These are phyloP conservation scores for Xanthorhoe spadicearia DNA, from an alignment of 2,888 invertebrate species.

Conservation along the genomic window DNA sequence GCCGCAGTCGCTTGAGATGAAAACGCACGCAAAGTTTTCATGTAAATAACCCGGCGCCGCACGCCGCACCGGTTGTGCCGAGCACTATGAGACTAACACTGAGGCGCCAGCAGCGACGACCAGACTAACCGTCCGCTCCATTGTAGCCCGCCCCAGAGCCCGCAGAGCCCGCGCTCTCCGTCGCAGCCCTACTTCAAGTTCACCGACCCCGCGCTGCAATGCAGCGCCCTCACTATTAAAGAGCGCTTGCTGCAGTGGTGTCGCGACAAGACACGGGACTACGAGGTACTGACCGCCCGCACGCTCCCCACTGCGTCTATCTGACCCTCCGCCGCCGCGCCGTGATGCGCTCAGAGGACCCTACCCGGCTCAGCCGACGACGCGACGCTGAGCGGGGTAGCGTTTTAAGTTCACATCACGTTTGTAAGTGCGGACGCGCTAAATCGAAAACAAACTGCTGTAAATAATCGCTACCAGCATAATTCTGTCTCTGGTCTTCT, in stretches of 20 bases:
- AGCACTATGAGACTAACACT: constrained; percentile 58
- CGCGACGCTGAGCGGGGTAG: not conserved
- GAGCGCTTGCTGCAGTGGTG: constrained; percentile 98
- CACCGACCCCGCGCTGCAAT: constrained; percentile 94
- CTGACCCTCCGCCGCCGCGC: not conserved
- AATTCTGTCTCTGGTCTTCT: constrained; percentile 18
- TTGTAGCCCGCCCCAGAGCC: constrained; percentile 90
- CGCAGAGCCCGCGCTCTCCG: constrained; percentile 86
- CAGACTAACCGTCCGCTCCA: constrained; percentile 76
- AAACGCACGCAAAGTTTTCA: constrained; percentile 48
- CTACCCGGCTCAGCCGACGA: not conserved
- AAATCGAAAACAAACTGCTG: constrained; percentile 8
- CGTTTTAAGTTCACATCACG: not conserved
- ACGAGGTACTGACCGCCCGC: constrained; percentile 90
- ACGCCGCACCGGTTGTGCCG: constrained; percentile 59
- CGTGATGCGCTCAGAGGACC: not conserved
- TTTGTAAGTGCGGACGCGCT: not conserved
- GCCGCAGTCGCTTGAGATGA: constrained; percentile 47
- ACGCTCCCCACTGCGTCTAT: constrained; percentile 51
- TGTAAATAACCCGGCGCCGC: constrained; percentile 64
- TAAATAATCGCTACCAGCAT: constrained; percentile 9
- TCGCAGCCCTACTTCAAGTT: constrained; percentile 94
- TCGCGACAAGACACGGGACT: constrained; percentile 98
- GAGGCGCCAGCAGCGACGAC: constrained; percentile 44
- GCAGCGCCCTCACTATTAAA: constrained; percentile 97